Percentiles rank a stretch among this genome's conserved stretches.
Evolutionary conservation across 2,113 vertebrate genomes (phyloP).

Genomic region (Vulpes ferrilata): DNA sequence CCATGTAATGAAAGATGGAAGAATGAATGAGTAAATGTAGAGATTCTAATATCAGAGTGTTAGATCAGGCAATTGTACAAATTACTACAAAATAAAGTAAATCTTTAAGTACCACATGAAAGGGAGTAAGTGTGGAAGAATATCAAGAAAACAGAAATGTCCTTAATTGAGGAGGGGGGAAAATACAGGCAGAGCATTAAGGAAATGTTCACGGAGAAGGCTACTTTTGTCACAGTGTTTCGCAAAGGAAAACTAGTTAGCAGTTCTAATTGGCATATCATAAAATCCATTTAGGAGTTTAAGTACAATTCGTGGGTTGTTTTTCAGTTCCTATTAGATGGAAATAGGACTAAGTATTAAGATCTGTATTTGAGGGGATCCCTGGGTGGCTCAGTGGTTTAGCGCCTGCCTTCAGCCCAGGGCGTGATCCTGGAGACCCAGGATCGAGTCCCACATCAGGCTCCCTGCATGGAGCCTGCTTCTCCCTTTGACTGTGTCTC

Average conservation of each 20-base stretch:
- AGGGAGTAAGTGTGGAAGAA: background rate
- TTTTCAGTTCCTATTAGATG: slow-evolving; percentile 26
- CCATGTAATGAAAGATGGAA: slow-evolving; percentile 36
- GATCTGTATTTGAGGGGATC: background rate
- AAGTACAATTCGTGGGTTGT: slow-evolving; percentile 44
- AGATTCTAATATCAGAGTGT: slow-evolving; percentile 11
- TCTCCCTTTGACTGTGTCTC: no score
- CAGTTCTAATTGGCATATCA: background rate
- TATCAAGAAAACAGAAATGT: background rate
- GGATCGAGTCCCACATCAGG: no score
- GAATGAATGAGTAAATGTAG: background rate
- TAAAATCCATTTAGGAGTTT: slow-evolving; percentile 1
- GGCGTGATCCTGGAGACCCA: no score
- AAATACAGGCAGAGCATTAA: background rate
- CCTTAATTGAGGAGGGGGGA: background rate
- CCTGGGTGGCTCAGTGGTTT: no score
- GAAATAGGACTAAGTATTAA: slow-evolving; percentile 35
- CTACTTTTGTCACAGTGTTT: background rate
- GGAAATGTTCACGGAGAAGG: background rate
- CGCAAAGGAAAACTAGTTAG: slow-evolving; percentile 22
- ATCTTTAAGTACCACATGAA: slow-evolving; percentile 15
- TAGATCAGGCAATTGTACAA: slow-evolving; percentile 42
- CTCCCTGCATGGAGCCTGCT: no score
- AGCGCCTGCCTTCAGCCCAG: no score
- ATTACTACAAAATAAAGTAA: slow-evolving; percentile 18